Evolutionary conservation across 1,140 invertebrate species (phyloP).

Genomic region (Eumaeus atala): DNA sequence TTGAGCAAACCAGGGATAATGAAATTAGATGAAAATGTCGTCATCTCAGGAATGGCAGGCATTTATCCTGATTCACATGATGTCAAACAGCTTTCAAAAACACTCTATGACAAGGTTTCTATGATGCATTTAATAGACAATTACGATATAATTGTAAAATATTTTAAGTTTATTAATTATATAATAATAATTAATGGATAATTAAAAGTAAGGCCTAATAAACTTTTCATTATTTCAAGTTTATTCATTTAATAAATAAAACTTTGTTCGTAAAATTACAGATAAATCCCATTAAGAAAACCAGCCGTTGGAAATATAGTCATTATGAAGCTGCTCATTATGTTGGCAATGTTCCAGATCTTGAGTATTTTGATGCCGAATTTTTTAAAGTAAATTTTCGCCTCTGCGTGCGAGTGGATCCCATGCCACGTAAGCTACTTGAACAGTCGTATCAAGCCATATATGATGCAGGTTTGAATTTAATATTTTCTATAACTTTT

Average conservation of each 20-base stretch:
- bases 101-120: constrained; percentile 11
- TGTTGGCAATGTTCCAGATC: not conserved
- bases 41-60: constrained; percentile 44
- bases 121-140: too few species aligned
- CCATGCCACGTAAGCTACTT: not conserved
- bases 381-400: not conserved
- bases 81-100: constrained; percentile 29
- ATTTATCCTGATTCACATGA: constrained; percentile 30
- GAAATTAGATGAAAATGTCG: constrained; percentile 23
- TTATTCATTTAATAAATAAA: too few species aligned
- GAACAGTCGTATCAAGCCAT: not conserved
- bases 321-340: not conserved
- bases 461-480: not conserved
- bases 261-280: not conserved
- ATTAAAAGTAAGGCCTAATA: too few species aligned
- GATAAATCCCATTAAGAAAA: not conserved
- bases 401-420: not conserved
- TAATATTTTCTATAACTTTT: too few species aligned
- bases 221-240: too few species aligned
- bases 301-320: not conserved
- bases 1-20: not conserved
- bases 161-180: too few species aligned
- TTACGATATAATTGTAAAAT: too few species aligned
- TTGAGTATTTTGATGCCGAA: not conserved
- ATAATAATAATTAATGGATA: too few species aligned